Percentiles rank a stretch among this genome's conserved stretches.
Conservation (phyloP, 2,888 invertebrate species). For the Geophilus truncorum region DNA sequence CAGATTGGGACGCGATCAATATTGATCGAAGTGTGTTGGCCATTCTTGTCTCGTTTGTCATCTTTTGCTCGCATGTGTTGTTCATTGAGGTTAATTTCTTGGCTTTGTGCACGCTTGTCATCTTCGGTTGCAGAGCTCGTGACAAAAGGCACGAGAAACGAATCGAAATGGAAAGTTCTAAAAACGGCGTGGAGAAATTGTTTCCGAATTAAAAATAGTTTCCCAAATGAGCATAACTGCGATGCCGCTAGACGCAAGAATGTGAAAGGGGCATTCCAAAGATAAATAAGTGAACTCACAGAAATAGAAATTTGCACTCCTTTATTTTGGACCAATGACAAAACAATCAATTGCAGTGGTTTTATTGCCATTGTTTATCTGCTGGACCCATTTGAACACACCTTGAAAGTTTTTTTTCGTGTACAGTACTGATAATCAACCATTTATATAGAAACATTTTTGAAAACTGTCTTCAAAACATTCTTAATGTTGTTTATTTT, state of each 20-base stretch:
- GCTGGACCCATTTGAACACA: too few species aligned
- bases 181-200: background rate
- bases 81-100: constrained; percentile 20
- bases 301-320: background rate
- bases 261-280: background rate
- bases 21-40: background rate
- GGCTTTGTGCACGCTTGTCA: background rate
- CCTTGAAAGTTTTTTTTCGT: too few species aligned
- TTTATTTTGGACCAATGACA: background rate
- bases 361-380: too few species aligned
- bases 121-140: background rate
- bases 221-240: constrained; percentile 17
- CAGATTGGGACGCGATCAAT: background rate
- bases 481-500: too few species aligned
- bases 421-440: too few species aligned
- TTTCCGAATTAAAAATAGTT: constrained; percentile 14
- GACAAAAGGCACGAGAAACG: background rate
- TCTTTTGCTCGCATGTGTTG: background rate
- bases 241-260: background rate
- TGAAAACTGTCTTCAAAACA: too few species aligned
- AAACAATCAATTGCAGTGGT: too few species aligned
- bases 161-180: constrained; percentile 6
- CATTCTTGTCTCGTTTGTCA: background rate
- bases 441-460: too few species aligned
- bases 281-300: constrained; percentile 12